phyloP scores from a whole-genome alignment of 2,888 invertebrate genomes.

The Orchesellides sinensis region DNA sequence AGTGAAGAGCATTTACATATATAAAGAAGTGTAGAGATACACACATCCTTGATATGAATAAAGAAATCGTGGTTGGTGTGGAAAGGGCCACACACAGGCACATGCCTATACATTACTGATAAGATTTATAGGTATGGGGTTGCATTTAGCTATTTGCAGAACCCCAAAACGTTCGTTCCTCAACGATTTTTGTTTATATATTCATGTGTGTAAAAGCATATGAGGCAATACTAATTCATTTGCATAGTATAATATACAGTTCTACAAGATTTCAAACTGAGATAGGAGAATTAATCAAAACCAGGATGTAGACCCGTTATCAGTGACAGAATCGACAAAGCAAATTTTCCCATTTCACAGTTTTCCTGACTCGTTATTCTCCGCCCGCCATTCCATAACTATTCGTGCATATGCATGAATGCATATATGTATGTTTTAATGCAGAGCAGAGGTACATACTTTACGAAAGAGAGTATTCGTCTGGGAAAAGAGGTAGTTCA shows the following conservation, averaged over 20 bases:
- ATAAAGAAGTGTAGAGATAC: background rate
- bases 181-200: too few relatives aligned
- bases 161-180: too few relatives aligned
- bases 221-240: constrained; percentile 10
- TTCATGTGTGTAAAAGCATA: background rate
- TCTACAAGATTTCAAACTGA: constrained; percentile 54
- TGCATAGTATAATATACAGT: constrained; percentile 13
- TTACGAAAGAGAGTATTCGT: background rate
- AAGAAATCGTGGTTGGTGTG: background rate
- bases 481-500: too few relatives aligned
- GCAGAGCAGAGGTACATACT: too few relatives aligned
- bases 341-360: constrained; percentile 67
- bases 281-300: constrained; percentile 68
- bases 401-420: background rate
- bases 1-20: too few relatives aligned
- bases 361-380: constrained; percentile 23
- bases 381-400: background rate
- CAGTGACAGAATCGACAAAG: constrained; percentile 68
- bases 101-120: too few relatives aligned
- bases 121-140: too few relatives aligned
- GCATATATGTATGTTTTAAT: background rate
- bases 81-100: too few relatives aligned
- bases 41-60: background rate
- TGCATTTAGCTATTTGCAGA: too few relatives aligned
- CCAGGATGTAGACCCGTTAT: constrained; percentile 65